Evolutionary conservation across 2,797 vertebrate species (phyloP).

Genomic region (Sebastes ruberrimus): DNA sequence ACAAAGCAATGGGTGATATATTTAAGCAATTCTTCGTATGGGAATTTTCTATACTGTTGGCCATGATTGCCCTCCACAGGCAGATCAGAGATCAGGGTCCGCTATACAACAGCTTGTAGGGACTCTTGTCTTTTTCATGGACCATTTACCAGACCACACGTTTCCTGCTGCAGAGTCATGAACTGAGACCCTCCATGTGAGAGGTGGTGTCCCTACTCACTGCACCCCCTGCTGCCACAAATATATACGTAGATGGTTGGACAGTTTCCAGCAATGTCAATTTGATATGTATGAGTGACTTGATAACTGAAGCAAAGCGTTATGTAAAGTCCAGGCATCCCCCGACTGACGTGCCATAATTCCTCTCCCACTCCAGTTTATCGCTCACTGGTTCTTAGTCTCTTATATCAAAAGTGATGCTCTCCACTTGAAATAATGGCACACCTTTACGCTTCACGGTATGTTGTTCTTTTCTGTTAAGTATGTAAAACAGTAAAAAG

Average conservation of each 20-base stretch:
- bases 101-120: constrained; percentile 7
- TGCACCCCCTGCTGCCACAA: constrained; percentile 23
- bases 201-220: constrained; percentile 8
- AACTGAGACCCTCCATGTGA: neutral
- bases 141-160: neutral
- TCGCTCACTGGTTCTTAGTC: neutral
- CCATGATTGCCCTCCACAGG: neutral
- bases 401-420: neutral
- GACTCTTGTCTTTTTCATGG: constrained; percentile 11
- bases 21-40: neutral
- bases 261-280: neutral
- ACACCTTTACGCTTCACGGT: neutral
- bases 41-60: neutral
- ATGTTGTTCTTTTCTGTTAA: neutral
- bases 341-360: neutral
- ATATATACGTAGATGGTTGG: neutral
- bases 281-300: neutral
- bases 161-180: constrained; percentile 13
- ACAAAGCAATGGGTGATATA: neutral
- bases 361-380: neutral
- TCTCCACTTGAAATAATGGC: neutral
- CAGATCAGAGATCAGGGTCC: constrained; percentile 13
- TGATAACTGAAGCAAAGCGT: neutral
- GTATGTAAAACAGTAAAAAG: constrained; percentile 25
- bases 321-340: neutral